These are phyloP conservation scores for Cephus nigrinus DNA, from an alignment of 2,888 invertebrate species.

Conservation along the genomic window DNA sequence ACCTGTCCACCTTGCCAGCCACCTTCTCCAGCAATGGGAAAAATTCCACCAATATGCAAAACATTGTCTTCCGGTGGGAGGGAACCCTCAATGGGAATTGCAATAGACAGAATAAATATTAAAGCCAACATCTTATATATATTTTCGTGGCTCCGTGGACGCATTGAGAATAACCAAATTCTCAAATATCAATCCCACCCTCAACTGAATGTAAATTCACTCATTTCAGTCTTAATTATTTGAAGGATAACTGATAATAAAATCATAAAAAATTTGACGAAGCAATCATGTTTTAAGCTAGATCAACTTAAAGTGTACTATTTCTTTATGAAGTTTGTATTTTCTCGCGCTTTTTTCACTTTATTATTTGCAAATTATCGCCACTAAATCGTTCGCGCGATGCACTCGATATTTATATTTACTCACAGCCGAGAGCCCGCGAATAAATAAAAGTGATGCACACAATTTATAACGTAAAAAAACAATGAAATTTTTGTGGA, in stretches of 20 bases:
- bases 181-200: neutral
- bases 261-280: neutral
- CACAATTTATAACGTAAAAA: neutral
- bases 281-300: neutral
- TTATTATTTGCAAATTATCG: neutral
- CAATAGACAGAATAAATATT: slow-evolving; percentile 35
- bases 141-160: neutral
- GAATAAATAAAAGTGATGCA: neutral
- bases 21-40: slow-evolving; percentile 95
- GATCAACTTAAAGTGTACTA: neutral
- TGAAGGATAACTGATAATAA: neutral
- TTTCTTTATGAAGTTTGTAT: neutral
- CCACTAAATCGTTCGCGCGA: neutral
- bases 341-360: neutral
- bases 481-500: slow-evolving; percentile 25
- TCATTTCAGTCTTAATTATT: neutral
- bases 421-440: neutral
- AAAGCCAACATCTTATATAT: slow-evolving; percentile 28
- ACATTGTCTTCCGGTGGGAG: slow-evolving; percentile 73
- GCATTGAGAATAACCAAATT: neutral
- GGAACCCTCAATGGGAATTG: slow-evolving; percentile 38
- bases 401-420: neutral
- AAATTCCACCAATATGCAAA: slow-evolving; percentile 96
- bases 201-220: neutral
- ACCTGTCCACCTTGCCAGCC: slow-evolving; percentile 98